Evolutionary conservation across 2,113 vertebrate genomes (phyloP), one percentile per base, ranked within the genome.

Genomic region (Campylorhamphus procurvoides): DNA sequence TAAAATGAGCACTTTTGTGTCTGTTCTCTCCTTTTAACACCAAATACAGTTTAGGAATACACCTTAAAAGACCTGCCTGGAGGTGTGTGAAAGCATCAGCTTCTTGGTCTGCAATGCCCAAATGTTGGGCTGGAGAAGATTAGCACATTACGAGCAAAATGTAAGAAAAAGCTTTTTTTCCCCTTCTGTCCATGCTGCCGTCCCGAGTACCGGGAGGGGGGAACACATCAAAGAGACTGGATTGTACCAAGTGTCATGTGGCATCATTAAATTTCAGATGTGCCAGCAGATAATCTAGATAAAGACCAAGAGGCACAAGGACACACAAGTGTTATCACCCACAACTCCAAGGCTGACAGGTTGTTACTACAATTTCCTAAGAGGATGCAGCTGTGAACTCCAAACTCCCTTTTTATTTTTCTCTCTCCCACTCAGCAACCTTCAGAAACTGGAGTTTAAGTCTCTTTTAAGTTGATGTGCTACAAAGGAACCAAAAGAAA

Each of bases 381-480:
- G 82, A 95, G 79, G n/a, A 52, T 89, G 76, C 47, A 78, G 71
- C 76, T 14, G 15, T 75, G 89, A 96, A 63, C 79, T 84, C 79
- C 56, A 63, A 85, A 80, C 55, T 86, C 19, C 19, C 14, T 60
- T 87, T 87, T 75, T 52, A 27, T 42, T 87, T 87, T 77, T 89
- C 9, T 1, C 76, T 47, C 44, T 91, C 68, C 60, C 66, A 29
- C 29, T 56, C 23, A 3, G 50, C 55, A 90, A 86, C 59, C 66
- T 93, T 93, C 89, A 83, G 74, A 74, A 89, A 89, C 8, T 16
- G 50, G 76, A 91, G 62, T 71, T 93, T 81, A 89, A 53, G 64
- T 66, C 37, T 84, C 84, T 93, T 91, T 84, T 93, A 93, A 90
- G 50, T 89, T 90, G 90, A 79, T 81, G 85, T 47, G 90, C 75